Evolutionary conservation across 2,888 invertebrate genomes (phyloP), one percentile per base, ranked within the genome.

Genomic region (Leptopterna dolabrata): DNA sequence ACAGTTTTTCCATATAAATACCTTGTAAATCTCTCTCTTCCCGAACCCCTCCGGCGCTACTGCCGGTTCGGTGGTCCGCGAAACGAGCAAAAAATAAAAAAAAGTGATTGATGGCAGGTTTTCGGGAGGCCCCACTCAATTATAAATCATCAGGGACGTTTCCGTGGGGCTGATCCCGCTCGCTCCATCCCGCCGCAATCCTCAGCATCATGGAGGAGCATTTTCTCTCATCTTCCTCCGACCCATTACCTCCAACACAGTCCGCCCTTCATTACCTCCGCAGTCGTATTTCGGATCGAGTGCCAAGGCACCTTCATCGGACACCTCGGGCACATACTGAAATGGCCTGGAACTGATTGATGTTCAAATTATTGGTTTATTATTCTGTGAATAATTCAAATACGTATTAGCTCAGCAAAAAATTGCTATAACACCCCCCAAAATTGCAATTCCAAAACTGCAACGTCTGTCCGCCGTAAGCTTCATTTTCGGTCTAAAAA

Each of bases 131-230:
- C 73, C 36, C 14, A 73, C 73, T 36, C 73, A 73, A 73, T 73
- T 73, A 73, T 73, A 73, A 73, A 73, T 73, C 73, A 30, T 73
- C 73, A 73, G 73, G 73, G 73, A 73, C 73, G 36, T 73, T 73
- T 73, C 73, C 36, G 36, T 36, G 73, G 36, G 73, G 36, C 19
- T 16, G 24, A 9, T 36, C 6, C 73, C 19, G 36, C 16, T 36
- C 6, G 36, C 19, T 36, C 16, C 19, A 11, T 30, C 36, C 73
- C 14, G 29, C 29, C 47, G 11, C 73, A 19, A 7, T 36, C 16
- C 36, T 36, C 73, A 73, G 30, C 73, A n/a, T n/a, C n/a, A n/a
- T n/a, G n/a, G n/a, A n/a, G n/a, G n/a, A n/a, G n/a, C 73, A 73
- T 16, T 30, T 73, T 73, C 36, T 73, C 30, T 36, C 73, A 30